These are phyloP conservation scores for Antidorcas marsupialis DNA, from an alignment of 2,113 vertebrate genomes.

Conservation along the genomic window DNA sequence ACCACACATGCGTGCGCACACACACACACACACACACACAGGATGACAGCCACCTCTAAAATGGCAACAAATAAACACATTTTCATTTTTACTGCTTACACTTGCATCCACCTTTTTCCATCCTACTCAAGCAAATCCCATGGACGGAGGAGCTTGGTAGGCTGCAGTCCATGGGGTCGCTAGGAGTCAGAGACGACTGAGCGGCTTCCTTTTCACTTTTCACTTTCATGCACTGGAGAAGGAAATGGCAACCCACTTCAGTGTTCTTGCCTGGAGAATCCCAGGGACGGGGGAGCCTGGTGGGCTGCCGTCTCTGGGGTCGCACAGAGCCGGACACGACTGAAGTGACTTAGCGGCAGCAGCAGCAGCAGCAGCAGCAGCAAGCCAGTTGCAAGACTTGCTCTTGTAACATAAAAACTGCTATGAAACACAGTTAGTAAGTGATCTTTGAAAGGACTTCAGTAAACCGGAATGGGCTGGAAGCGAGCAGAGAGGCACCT, in stretches of 20 bases:
- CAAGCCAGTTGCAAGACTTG: neutral
- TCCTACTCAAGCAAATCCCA: neutral
- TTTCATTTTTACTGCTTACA: neutral
- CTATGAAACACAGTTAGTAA: neutral
- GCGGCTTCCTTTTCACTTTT: no score
- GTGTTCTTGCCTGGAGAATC: no score
- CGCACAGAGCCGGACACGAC: no score
- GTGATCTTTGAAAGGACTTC: neutral
- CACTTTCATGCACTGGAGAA: no score
- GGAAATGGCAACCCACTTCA: no score
- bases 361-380: no score
- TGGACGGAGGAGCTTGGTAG: no score
- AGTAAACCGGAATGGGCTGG: constrained; percentile 55
- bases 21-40: neutral
- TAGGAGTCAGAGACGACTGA: no score
- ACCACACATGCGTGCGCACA: neutral
- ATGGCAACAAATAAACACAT: neutral
- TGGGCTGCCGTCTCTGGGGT: no score
- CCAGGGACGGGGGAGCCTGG: no score
- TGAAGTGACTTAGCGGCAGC: no score
- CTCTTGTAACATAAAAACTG: neutral
- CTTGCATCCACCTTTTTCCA: neutral
- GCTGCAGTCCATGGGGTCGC: no score
- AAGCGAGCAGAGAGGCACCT: constrained; percentile 51
- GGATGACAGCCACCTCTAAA: constrained; percentile 20